A percentile compares a stretch with the other conserved stretches of the same genome.
phyloP scores from a whole-genome alignment of 2,888 invertebrate genomes.

The Latheticus oryzae region DNA sequence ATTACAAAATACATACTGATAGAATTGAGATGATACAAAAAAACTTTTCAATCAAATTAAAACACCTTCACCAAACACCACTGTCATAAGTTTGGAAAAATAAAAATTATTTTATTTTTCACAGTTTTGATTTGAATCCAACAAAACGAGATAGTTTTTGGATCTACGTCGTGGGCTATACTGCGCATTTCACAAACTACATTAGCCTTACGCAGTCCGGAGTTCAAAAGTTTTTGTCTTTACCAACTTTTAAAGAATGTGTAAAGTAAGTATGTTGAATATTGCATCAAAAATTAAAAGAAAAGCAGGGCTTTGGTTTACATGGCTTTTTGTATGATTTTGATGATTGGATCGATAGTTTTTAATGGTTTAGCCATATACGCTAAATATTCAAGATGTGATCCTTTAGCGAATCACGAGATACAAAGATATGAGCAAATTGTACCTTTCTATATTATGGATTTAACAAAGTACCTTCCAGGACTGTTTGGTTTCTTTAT shows the following conservation, averaged over 20 bases:
- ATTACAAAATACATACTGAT: too few species aligned
- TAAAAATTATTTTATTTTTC: too few species aligned
- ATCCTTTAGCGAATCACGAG: conserved; percentile 72
- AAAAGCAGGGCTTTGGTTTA: too few species aligned
- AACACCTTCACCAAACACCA: too few species aligned
- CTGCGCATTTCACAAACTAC: neutral
- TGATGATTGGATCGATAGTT: too few species aligned
- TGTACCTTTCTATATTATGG: conserved; percentile 79
- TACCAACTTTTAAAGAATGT: neutral
- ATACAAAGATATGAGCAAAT: conserved; percentile 68
- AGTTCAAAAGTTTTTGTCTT: conserved; percentile 2
- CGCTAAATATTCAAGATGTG: conserved; percentile 74
- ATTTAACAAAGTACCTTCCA: conserved; percentile 71
- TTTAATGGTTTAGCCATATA: conserved; percentile 73
- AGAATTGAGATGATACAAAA: too few species aligned
- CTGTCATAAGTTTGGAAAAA: too few species aligned
- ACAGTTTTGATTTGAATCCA: conserved; percentile 12
- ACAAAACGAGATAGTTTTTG: conserved; percentile 17
- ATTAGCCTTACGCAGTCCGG: conserved; percentile 1
- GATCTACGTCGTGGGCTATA: neutral
- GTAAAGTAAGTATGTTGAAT: neutral
- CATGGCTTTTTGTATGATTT: too few species aligned
- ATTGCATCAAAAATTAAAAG: too few species aligned
- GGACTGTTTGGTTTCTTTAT: conserved; percentile 8
- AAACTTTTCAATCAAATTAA: too few species aligned